Evolutionary conservation across 2,797 vertebrate genomes (phyloP).

Genomic region (Protonibea diacanthus): DNA sequence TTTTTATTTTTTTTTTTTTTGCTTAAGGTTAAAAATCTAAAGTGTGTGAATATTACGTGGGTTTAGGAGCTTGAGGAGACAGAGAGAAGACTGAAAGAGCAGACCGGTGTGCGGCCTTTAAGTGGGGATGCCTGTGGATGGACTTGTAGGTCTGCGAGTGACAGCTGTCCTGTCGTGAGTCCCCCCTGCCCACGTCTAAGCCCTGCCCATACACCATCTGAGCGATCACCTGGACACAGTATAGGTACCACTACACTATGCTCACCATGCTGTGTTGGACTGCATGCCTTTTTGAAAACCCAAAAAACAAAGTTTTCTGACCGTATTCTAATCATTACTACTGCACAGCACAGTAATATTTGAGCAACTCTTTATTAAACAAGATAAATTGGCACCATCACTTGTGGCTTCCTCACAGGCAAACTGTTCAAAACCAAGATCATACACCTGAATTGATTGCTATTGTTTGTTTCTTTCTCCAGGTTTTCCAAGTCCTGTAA

Average conservation of each 20-base stretch:
- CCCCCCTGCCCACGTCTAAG: conserved; percentile 69
- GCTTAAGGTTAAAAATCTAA: neutral
- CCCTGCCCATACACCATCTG: conserved; percentile 70
- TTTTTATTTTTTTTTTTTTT: no score
- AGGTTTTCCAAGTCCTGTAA: conserved; percentile 76
- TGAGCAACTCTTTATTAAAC: neutral
- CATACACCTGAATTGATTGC: neutral
- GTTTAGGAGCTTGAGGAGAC: conserved; percentile 77
- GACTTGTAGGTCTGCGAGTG: conserved; percentile 57
- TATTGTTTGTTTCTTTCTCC: conserved; percentile 15
- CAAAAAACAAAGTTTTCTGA: neutral
- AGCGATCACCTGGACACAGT: conserved; percentile 72
- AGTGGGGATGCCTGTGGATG: conserved; percentile 55
- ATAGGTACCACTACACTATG: conserved; percentile 50
- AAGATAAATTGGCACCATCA: conserved; percentile 81
- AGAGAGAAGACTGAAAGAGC: conserved; percentile 68
- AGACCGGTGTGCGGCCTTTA: conserved; percentile 41
- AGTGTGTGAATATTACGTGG: conserved; percentile 17
- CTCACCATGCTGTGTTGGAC: neutral
- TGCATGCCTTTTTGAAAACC: neutral
- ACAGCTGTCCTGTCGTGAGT: conserved; percentile 65
- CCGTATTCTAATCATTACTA: neutral
- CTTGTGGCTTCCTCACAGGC: conserved; percentile 89
- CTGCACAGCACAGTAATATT: neutral
- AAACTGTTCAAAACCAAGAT: conserved; percentile 87